These are phyloP conservation scores for Microcebus jonahi DNA, from an alignment of 2,113 vertebrate species.

Conservation along the genomic window DNA sequence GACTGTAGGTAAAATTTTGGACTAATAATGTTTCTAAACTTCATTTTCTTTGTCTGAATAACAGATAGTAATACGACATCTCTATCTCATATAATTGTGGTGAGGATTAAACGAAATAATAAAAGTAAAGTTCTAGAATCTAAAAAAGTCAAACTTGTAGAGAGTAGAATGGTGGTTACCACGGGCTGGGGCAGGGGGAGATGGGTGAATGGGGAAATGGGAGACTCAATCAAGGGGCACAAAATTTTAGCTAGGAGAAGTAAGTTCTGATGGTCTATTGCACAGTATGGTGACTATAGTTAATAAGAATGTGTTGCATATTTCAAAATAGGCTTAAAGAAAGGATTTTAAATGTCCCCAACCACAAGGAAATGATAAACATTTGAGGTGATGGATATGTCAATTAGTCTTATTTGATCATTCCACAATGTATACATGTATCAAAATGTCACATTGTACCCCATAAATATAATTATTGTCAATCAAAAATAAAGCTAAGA, in stretches of 20 bases:
- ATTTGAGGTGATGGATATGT: neutral
- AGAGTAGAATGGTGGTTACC: neutral
- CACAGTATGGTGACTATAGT: neutral
- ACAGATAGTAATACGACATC: neutral
- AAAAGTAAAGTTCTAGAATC: neutral
- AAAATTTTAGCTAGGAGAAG: neutral
- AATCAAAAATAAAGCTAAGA: neutral
- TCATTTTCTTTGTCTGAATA: slow-evolving; percentile 12
- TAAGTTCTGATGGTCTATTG: neutral
- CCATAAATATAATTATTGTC: neutral
- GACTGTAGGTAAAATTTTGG: neutral
- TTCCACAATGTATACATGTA: neutral
- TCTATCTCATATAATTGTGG: neutral
- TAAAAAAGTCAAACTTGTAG: neutral
- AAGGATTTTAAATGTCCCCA: neutral
- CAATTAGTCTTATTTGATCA: neutral
- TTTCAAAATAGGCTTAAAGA: neutral
- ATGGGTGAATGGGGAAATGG: neutral
- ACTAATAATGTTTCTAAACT: slow-evolving; percentile 6
- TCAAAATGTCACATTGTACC: neutral
- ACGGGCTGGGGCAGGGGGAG: no score
- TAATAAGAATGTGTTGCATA: neutral
- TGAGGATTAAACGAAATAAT: slow-evolving; percentile 12
- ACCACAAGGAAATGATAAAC: neutral
- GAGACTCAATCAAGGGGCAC: neutral